Percentiles rank a stretch among this genome's conserved stretches.
Conservation (phyloP, 2,113 vertebrate genomes). For the Antechinus stuartii region DNA sequence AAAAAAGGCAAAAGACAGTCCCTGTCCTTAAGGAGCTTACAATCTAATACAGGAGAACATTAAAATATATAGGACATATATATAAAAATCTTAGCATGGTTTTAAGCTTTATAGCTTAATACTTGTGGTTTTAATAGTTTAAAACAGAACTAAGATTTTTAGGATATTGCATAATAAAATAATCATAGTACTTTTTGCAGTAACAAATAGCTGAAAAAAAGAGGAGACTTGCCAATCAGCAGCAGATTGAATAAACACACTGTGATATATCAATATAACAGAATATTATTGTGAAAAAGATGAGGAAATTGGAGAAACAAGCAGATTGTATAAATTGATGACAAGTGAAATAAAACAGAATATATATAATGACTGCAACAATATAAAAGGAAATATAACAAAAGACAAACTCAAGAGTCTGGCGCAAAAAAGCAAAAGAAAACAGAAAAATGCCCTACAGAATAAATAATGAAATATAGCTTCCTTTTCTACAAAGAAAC, state of each 20-base stretch:
- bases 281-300: background rate
- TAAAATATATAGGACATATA: background rate
- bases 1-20: background rate
- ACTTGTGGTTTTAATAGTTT: background rate
- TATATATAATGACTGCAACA: background rate
- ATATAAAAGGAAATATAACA: too few species aligned
- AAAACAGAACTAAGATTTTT: background rate
- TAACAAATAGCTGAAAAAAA: background rate
- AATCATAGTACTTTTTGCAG: background rate
- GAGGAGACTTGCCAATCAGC: background rate
- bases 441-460: background rate
- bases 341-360: background rate
- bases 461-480: background rate
- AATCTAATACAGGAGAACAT: background rate
- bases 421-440: background rate
- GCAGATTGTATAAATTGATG: background rate
- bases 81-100: accelerated
- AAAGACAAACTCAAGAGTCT: background rate
- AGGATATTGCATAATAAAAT: background rate
- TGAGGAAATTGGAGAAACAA: background rate
- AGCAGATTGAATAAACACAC: background rate
- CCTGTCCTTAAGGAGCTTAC: background rate
- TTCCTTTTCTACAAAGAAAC: background rate
- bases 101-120: background rate
- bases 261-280: background rate